Percentiles rank a stretch among this genome's conserved stretches.
Conservation (phyloP, 2,113 vertebrate genomes). For the Sander vitreus region DNA sequence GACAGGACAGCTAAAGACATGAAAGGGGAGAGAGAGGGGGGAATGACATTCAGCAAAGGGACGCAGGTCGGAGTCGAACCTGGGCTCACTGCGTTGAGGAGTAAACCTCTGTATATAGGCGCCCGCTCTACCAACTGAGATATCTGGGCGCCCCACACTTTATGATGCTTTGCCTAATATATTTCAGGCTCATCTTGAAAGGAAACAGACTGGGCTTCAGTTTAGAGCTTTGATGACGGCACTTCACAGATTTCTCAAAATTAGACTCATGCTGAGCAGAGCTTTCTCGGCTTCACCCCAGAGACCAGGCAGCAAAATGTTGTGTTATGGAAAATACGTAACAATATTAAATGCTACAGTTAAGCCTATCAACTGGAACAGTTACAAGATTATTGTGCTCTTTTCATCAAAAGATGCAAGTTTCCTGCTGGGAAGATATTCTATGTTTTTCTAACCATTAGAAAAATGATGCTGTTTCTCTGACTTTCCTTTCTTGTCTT, state of each 20-base stretch:
- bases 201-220: background rate
- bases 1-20: too few species aligned
- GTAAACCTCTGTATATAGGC: too few species aligned
- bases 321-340: background rate
- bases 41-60: too few species aligned
- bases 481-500: background rate
- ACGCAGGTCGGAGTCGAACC: too few species aligned
- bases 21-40: too few species aligned
- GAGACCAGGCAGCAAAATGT: background rate
- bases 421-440: background rate
- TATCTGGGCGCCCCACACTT: too few species aligned
- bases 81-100: too few species aligned
- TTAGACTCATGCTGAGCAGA: background rate
- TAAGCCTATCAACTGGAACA: background rate
- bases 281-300: background rate
- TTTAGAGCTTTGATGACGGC: background rate
- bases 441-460: background rate
- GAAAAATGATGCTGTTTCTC: background rate
- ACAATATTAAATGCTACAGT: background rate
- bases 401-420: background rate
- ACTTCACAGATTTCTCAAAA: constrained; percentile 4
- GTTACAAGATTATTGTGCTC: background rate
- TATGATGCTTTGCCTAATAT: too few species aligned
- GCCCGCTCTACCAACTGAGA: too few species aligned
- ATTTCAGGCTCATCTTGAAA: too few species aligned